phyloP scores from a whole-genome alignment of 2,888 invertebrate species.

The Geophilus truncorum region DNA sequence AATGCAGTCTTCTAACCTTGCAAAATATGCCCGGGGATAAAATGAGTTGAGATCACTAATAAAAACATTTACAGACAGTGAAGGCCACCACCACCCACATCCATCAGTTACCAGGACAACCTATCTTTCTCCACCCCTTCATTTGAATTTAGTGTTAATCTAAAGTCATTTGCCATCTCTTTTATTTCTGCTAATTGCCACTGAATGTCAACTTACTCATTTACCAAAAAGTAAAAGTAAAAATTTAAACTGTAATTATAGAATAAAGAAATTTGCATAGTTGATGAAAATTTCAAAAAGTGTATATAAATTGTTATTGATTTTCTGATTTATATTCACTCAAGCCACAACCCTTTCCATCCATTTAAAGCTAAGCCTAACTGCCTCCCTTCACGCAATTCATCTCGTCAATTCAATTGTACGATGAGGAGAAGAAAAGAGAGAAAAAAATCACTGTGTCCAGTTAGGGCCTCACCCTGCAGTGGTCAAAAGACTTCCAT shows the following conservation, averaged over 20 bases:
- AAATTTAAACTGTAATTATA: neutral
- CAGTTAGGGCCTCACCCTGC: conserved; percentile 16
- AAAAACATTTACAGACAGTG: neutral
- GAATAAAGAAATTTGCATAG: neutral
- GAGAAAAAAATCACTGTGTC: neutral
- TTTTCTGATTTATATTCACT: conserved; percentile 16
- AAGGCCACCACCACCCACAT: neutral
- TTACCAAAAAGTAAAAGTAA: neutral
- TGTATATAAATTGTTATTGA: conserved; percentile 16
- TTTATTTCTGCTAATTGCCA: neutral
- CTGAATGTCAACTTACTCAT: neutral
- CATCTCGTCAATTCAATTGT: neutral
- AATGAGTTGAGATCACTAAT: neutral
- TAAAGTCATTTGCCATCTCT: neutral
- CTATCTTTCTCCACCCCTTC: neutral
- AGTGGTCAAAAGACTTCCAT: conserved; percentile 4
- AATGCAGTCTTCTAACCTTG: conserved; percentile 1
- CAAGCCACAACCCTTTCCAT: neutral
- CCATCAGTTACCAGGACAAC: neutral
- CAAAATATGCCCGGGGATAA: neutral
- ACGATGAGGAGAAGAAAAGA: neutral
- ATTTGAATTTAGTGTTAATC: conserved; percentile 12
- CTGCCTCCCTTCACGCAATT: conserved; percentile 8
- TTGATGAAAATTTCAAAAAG: neutral
- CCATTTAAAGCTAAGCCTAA: conserved; percentile 9